Conservation (phyloP, 2,888 invertebrate genomes). For the Mamestra brassicae region DNA sequence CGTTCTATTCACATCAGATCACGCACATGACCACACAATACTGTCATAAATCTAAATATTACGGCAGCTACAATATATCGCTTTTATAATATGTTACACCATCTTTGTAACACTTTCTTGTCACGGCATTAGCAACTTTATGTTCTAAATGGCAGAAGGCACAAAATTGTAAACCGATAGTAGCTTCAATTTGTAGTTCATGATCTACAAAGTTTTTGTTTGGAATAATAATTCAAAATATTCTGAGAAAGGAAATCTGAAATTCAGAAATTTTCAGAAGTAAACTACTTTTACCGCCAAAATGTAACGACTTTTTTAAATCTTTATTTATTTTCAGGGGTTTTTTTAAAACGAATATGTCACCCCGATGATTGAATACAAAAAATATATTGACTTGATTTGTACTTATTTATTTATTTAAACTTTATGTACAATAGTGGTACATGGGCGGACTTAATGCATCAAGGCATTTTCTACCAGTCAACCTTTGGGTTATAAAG, state of each 20-base stretch:
- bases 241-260: constrained; percentile 12
- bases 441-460: no score
- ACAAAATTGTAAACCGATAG: background rate
- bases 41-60: constrained; percentile 37
- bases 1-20: background rate
- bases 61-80: constrained; percentile 22
- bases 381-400: no score
- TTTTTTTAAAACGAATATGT: no score
- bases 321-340: no score
- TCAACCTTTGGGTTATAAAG: no score
- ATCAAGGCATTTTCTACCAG: no score
- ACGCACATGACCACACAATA: constrained; percentile 22
- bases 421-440: no score
- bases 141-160: background rate
- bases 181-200: background rate
- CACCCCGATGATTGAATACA: no score
- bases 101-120: constrained; percentile 9
- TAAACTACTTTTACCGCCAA: background rate
- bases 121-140: constrained; percentile 14
- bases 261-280: background rate
- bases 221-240: constrained; percentile 7
- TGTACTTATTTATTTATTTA: no score
- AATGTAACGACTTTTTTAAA: no score
- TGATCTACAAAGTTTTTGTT: background rate
- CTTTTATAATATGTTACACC: constrained; percentile 23